Base-by-base conservation (phyloP, 2,888 invertebrate species). In the Epistrophe eligans region DNA sequence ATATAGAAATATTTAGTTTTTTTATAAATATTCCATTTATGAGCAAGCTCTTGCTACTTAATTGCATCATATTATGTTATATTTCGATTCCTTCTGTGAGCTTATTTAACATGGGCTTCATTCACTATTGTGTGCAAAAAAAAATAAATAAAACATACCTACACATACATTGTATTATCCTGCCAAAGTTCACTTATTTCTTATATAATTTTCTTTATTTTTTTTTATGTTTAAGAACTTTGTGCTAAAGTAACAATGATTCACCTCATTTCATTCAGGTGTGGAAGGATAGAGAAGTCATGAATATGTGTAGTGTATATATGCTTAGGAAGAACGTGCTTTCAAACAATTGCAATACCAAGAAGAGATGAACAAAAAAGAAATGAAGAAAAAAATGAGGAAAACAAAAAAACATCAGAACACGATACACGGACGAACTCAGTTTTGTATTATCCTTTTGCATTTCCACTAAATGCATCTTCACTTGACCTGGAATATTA, bases 401-500 rank as follows among this genome's bases (percentile, higher is more conserved):
- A 11, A 13, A 45, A n/a, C 13, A 28, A 40, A 66, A 32, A n/a
- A 28, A 72, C 57, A 55, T 48, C 24, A 24, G 24, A 24, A 24
- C 3, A 24, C 24, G 17, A 45, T 17, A 62, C 45, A 57, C 58
- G 58, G 72, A 28, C 77, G 82, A 77, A 82, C 70, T 70, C 55
- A 55, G 64, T 74, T 72, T 72, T 28, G 40, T 77, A 38, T 52
- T 70, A 73, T 83, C 50, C 83, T 79, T 76, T 87, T 79, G 79
- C 83, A 76, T 79, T 88, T 79, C 66, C 70, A 64, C 88, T 79
- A 88, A 88, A 84, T 88, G 88, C 77, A 88, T 88, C 84, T 77
- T 80, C 88, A 80, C 88, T 88, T 88, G 88, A 88, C 88, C 88
- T 88, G 88, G 88, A 84, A 88, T 88, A 88, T 88, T 88, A 84